Evolutionary conservation across 2,113 vertebrate genomes (phyloP).

Genomic region (Echinops telfairi): DNA sequence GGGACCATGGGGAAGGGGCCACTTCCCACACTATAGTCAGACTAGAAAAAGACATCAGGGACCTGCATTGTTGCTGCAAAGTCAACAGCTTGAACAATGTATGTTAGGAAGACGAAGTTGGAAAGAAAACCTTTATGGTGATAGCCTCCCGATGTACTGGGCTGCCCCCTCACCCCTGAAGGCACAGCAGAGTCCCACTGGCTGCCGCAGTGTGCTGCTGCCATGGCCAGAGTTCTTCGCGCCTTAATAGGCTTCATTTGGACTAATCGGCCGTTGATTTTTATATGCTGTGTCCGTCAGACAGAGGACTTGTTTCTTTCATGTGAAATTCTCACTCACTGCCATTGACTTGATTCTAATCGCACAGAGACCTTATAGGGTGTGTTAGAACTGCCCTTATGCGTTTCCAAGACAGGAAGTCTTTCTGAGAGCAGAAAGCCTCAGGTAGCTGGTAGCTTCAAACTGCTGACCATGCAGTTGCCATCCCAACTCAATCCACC

Average conservation of each 20-base stretch:
- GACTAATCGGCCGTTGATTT: background rate
- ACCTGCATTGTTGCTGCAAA: background rate
- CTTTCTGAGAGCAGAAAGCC: too few species aligned
- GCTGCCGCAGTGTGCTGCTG: background rate
- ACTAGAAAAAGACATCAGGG: background rate
- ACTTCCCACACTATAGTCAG: too few species aligned
- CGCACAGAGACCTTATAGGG: too few species aligned
- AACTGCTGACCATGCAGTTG: too few species aligned
- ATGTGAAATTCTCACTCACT: background rate
- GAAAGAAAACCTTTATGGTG: background rate
- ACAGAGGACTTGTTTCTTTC: background rate
- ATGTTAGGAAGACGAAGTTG: background rate
- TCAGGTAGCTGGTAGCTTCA: too few species aligned
- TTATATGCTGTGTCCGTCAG: background rate
- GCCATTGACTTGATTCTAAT: too few species aligned
- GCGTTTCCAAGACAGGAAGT: too few species aligned
- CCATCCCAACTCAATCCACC: too few species aligned
- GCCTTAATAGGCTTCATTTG: accelerated
- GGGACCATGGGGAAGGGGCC: background rate
- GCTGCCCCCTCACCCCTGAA: background rate
- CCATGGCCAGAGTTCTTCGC: too few species aligned
- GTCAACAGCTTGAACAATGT: background rate
- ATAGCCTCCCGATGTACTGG: background rate
- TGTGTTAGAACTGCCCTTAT: too few species aligned
- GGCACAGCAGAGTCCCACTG: background rate